Percentiles rank a stretch among this genome's conserved stretches.
phyloP scores from a whole-genome alignment of 30 jellyfish, hydroid and myxozoan species.

The Hydra vulgaris region DNA sequence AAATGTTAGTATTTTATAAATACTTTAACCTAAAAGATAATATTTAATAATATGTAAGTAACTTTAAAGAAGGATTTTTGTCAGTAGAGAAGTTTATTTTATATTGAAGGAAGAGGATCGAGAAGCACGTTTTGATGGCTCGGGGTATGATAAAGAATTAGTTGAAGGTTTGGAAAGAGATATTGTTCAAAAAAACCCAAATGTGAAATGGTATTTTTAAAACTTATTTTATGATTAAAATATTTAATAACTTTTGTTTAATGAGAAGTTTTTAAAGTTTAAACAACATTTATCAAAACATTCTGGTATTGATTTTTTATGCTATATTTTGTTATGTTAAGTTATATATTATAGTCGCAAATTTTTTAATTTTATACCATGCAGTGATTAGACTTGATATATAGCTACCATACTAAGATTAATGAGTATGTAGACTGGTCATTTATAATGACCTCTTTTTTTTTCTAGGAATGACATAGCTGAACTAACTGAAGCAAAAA shows the following conservation, averaged over 20 bases:
- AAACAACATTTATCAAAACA: too few species aligned
- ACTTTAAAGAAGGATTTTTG: neutral
- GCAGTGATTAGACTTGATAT: too few species aligned
- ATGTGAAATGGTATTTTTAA: constrained; percentile 62
- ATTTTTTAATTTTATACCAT: too few species aligned
- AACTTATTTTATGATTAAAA: neutral
- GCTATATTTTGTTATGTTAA: too few species aligned
- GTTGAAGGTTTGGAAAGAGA: constrained; percentile 88
- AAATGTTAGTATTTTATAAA: constrained; percentile 13
- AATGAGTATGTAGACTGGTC: too few species aligned
- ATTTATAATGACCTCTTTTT: too few species aligned
- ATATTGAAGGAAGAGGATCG: constrained; percentile 29
- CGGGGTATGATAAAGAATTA: constrained; percentile 89
- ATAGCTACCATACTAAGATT: neutral
- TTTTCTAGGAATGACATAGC: constrained; percentile 83
- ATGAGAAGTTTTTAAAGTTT: neutral
- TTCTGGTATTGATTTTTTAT: too few species aligned
- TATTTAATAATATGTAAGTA: neutral
- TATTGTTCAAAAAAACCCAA: constrained; percentile 85
- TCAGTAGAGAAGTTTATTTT: too few species aligned
- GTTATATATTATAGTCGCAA: too few species aligned
- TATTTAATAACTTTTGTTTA: neutral
- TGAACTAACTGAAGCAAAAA: constrained; percentile 76
- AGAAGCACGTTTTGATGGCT: constrained; percentile 73
- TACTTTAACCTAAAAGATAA: too few species aligned